Evolutionary conservation across 2,797 vertebrate species (phyloP), one percentile per base, ranked within the genome.

Genomic region (Dromococcyx pavoninus): DNA sequence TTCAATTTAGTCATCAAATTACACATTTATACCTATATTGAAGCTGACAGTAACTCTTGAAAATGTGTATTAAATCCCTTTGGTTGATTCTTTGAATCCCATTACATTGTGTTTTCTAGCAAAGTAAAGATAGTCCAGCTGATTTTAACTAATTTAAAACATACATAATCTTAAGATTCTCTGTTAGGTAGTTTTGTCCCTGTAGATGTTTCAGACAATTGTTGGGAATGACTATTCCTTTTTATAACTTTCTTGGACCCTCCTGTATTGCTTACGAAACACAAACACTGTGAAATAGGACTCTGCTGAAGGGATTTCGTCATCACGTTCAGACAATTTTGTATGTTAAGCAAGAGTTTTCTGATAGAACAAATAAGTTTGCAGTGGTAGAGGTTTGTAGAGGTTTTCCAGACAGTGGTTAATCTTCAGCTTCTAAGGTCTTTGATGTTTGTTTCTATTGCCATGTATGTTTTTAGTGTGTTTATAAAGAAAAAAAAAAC

Each of bases 1-100:
- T 97, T 95, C 92, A 97, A 93, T 96, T 97, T 95, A 96, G 78
- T 96, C 93, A 91, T 96, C 94, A 97, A 75, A 95, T 67, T 85
- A 81, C 97, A 85, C 93, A 72, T 95, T 90, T 91, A 81, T 95
- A 96, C 94, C 92, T 95, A 18, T 78, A 87, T 94, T 89, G 48
- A 91, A 88, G 57, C 70, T 95, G 94, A 95, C 92, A 96, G 78
- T 96, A 95, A 91, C 96, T 96, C 85, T 94, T 95, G 94, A 96
- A 97, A 94, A 91, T 97, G 75, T 95, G 96, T 95, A 61, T 95
- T 60, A 97, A 97, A 88, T 96, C n/a, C 28, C 35, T 93, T 92
- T 35, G 24, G 35, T 95, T 84, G 64, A 60, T 91, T 95, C 62
- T 91, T 90, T 92, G 79, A 95, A 96, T 80, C 5, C 3, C 51